Base-by-base conservation (phyloP, 2,888 invertebrate genomes). In the Sclerodermus sp. region DNA sequence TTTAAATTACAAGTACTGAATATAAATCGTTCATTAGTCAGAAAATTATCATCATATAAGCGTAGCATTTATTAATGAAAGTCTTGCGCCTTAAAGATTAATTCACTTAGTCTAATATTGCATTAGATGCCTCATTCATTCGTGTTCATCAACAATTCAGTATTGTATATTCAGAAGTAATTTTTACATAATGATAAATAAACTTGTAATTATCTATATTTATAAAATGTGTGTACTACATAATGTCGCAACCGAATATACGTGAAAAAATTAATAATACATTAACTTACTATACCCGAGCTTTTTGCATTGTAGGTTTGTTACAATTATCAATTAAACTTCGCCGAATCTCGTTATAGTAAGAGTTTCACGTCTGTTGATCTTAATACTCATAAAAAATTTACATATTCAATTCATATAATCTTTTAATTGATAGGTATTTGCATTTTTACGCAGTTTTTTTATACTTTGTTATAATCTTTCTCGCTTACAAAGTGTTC, bases 181-280 rank as follows among this genome's bases (percentile, higher is more conserved):
- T 50, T 62, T 45, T 62, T 47, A 53, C 58, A 37, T 55, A 50
- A 55, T 57, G 47, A 57, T 46, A 45, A 62, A 61, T 56, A 57
- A 62, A 62, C 45, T 31, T 53, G 57, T 55, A 62, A 52, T 58
- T 62, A 62, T 54, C 34, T 57, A 62, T 51, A 52, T 57, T 57
- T 62, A 40, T 52, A 54, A 49, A 57, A 49, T 57, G 38, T 34
- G 42, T 51, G 51, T 44, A 49, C 50, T 49, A 39, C 31, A 39
- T 41, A 42, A 49, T 47, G 41, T 38, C 55, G 38, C 49, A 42
- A 53, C 38, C 42, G 47, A 47, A 47, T 51, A 50, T 12, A 39
- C 39, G 31, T 48, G 50, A 40, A 49, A 43, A 49, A 42, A 55
- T 51, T 37, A 45, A 31, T 31, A 17, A 13, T 34, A 23, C 8